Evolutionary conservation across 1,140 invertebrate species (phyloP).

Genomic region (Drosophila elegans): DNA sequence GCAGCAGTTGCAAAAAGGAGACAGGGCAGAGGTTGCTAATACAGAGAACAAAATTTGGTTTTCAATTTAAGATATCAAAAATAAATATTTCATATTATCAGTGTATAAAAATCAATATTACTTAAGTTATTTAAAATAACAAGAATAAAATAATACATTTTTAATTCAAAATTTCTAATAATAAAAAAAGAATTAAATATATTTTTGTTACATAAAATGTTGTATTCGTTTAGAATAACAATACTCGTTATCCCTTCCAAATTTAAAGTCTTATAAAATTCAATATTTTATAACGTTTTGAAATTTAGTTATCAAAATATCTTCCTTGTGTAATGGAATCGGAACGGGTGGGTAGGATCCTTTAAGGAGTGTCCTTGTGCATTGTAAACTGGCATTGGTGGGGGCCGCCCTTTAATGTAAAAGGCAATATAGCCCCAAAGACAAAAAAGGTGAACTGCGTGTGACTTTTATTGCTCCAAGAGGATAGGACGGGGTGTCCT

Average conservation of each 20-base stretch:
- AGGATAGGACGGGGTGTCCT: background rate
- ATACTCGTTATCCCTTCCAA: no score
- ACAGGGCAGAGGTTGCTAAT: background rate
- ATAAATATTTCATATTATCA: no score
- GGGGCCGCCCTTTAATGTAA: constrained; percentile 40
- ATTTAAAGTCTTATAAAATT: no score
- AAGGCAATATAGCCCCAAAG: constrained; percentile 48
- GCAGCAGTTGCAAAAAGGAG: constrained; percentile 16
- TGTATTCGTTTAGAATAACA: no score
- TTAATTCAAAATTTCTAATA: no score
- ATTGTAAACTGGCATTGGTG: constrained; percentile 47
- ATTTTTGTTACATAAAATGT: background rate
- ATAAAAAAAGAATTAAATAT: background rate
- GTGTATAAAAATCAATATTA: no score
- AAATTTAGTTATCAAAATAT: background rate
- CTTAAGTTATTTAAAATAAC: background rate
- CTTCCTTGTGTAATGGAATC: background rate
- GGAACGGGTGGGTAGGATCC: constrained; percentile 1
- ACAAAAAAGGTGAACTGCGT: constrained; percentile 66
- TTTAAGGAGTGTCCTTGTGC: constrained; percentile 32
- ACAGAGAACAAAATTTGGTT: background rate
- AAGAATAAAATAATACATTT: no score
- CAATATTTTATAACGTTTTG: no score
- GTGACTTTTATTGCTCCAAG: constrained; percentile 69
- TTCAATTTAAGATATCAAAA: no score